phyloP scores from a whole-genome alignment of 2,888 invertebrate species.

The Sarcophaga subvicina region DNA sequence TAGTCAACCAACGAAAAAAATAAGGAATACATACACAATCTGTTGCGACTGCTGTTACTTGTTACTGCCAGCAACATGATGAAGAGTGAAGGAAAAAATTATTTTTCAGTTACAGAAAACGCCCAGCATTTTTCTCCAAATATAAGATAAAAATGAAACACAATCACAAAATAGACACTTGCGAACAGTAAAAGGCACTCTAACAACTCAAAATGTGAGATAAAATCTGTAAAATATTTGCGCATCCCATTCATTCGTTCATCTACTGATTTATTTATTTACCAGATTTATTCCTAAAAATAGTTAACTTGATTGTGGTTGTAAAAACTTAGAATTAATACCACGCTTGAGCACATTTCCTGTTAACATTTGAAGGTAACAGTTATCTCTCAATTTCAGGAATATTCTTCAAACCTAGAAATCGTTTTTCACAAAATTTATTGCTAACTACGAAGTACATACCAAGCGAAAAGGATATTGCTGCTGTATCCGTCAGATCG shows the following conservation, averaged over 20 bases:
- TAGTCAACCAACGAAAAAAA: background rate
- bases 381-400: no score
- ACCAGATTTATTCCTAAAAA: background rate
- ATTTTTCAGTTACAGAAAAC: conserved; percentile 52
- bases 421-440: no score
- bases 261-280: background rate
- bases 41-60: conserved; percentile 4
- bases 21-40: background rate
- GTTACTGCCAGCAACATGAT: conserved; percentile 8
- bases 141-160: conserved; percentile 10
- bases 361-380: no score
- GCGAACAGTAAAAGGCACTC: conserved; percentile 14
- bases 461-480: no score
- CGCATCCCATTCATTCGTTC: background rate
- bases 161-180: conserved; percentile 41
- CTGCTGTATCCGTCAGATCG: no score
- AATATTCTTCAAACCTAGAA: no score
- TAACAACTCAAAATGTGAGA: conserved; percentile 41
- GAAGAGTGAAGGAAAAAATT: conserved; percentile 7
- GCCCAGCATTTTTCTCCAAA: conserved; percentile 52
- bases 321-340: background rate
- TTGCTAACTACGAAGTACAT: no score
- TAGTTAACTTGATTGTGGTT: conserved; percentile 9
- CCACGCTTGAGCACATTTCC: no score
- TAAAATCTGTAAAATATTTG: conserved; percentile 37